Conservation (phyloP, 2,113 vertebrate species). For the Corydoras sp. region DNA sequence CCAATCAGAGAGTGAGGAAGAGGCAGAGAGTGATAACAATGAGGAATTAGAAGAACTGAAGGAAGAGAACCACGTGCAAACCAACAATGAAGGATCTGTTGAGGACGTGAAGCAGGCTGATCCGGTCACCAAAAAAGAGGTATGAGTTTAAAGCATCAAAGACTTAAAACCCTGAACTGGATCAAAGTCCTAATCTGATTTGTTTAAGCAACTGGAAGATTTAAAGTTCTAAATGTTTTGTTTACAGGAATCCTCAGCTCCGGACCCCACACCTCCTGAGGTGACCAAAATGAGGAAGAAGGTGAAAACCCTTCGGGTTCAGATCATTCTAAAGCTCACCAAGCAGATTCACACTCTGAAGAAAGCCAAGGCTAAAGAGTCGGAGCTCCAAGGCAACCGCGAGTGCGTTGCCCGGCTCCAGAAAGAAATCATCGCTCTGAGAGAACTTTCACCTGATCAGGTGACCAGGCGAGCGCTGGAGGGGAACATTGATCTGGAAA, state of each 20-base stretch:
- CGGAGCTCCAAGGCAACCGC: slow-evolving; percentile 73
- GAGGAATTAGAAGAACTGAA: slow-evolving; percentile 6
- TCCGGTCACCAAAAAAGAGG: slow-evolving; percentile 12
- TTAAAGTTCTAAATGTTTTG: background rate
- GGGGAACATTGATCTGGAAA: slow-evolving; percentile 74
- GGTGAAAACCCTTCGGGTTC: slow-evolving; percentile 79
- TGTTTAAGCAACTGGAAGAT: too few relatives aligned
- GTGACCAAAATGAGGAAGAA: slow-evolving; percentile 94
- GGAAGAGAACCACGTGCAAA: background rate
- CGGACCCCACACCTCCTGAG: slow-evolving; percentile 49
- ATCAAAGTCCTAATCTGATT: too few relatives aligned
- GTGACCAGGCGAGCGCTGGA: slow-evolving; percentile 79
- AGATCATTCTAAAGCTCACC: slow-evolving; percentile 80
- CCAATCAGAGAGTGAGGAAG: background rate
- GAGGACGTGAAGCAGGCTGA: slow-evolving; percentile 5
- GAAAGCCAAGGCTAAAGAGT: slow-evolving; percentile 77
- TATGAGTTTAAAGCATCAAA: background rate
- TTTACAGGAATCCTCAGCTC: slow-evolving; percentile 18
- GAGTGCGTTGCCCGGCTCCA: slow-evolving; percentile 73
- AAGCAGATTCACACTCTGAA: slow-evolving; percentile 75
- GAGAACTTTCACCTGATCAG: slow-evolving; percentile 74
- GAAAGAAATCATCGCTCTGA: slow-evolving; percentile 86
- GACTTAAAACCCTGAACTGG: too few relatives aligned
- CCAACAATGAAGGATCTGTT: slow-evolving; percentile 1
- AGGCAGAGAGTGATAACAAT: slow-evolving; percentile 3